Evolutionary conservation across 2,888 invertebrate species (phyloP), one percentile per base, ranked within the genome.

Genomic region (Phaonia tiefii): DNA sequence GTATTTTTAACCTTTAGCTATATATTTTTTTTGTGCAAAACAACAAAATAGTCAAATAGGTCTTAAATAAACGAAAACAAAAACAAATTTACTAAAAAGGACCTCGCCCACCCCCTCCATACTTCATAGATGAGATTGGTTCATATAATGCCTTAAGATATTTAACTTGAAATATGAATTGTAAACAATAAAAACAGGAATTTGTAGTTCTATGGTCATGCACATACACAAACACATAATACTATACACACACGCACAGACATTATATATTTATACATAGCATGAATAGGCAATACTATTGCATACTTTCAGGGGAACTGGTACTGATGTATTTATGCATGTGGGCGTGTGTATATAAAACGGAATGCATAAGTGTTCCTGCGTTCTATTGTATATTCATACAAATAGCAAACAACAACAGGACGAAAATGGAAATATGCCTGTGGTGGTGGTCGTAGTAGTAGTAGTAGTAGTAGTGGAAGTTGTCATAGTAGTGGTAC

Each of bases 1-100:
- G 58, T 58, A 58, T 22, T 58, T 58, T 58, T 58, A 58, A 58
- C 58, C 58, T 58, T 58, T 58, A 58, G 58, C 37, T 31, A 58
- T 58, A 31, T 44, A 1, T 26, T 56, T 13, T 56, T 4, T 56
- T 13, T 26, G 26, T 56, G 26, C 26, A 25, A 56, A 56, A 15
- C 1, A 56, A n/a, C n/a, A n/a, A n/a, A n/a, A n/a, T n/a, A 10
- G 13, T 13, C 31, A 31, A 15, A 56, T 56, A 31, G 8, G 31
- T 37, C 37, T 58, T 58, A 58, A 58, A 60, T 39, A 39, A 60
- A 60, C 39, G 39, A 60, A 17, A 20, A 20, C 20, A 60, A 11
- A 15, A 11, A 42, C 42, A 42, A 5, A 2, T 13, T 10, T 2
- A 42, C n/a, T 42, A 42, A 8, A 8, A 10, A 42, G 2, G n/a